Base-by-base conservation (phyloP, 2,113 vertebrate species). In the Ptilorrhoa leucosticta region DNA sequence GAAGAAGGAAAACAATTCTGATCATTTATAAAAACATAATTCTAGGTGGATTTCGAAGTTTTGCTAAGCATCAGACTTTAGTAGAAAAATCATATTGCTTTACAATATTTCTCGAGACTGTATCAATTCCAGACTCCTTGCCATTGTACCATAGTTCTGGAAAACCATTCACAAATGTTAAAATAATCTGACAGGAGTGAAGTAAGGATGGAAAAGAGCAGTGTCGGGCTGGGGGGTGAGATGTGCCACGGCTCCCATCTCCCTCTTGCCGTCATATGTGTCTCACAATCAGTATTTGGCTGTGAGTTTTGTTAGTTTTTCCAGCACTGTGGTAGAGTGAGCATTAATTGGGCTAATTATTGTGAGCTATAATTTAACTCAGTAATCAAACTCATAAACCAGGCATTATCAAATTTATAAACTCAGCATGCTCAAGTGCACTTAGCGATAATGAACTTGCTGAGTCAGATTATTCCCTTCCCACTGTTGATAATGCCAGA, bases 301-400 rank as follows among this genome's bases (percentile, higher is more conserved):
- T 93, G 22, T n/a, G 81, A 1, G 9, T 57, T 90, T 84, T 93
- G 88, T 84, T 94, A 68, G 87, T 20, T 87, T 96, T 97, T 96
- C 92, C 83, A 96, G 84, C 93, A 64, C 91, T 93, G 95, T 70
- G 54, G 88, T 93, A 77, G 71, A 95, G 69, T n/a, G 27, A 91
- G 56, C 44, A 77, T 73, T 96, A 95, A 94, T 88, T 93, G 81
- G 81, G 54, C 28, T 96, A 95, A 96, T 96, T 92, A 97, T 83
- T 56, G 71, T 84, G 69, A 93, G 84, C 92, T 95, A 68, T 96
- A 96, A 97, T 97, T 97, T 97, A 91, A 87, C 95, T 95, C 92
- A 80, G 94, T 84, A 90, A 96, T 96, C 96, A 94, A 96, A 96
- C 57, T 88, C 87, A 79, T 95, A 95, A 96, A 96, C 91, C 61